Conservation (phyloP, 2,888 invertebrate genomes). For the Calliopum simillimum region DNA sequence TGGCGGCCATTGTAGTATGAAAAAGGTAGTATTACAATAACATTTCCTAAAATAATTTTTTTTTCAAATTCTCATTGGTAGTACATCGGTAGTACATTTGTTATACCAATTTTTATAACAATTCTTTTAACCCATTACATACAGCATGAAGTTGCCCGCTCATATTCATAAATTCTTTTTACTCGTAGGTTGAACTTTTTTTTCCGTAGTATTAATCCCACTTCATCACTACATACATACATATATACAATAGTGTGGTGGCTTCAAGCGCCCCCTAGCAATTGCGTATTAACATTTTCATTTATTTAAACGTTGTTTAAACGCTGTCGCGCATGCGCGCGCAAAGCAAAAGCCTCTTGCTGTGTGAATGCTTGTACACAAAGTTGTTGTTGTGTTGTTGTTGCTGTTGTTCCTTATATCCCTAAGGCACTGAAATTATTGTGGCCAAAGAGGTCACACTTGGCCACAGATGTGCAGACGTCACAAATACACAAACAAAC, state of each 20-base stretch:
- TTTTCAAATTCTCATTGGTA: no score
- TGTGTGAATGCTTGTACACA: background rate
- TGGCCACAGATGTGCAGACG: no score
- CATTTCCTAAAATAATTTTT: no score
- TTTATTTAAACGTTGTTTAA: slow-evolving; percentile 40
- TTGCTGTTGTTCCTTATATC: slow-evolving; percentile 15
- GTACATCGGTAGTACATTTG: no score
- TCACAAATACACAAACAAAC: background rate
- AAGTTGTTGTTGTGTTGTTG: slow-evolving; percentile 6
- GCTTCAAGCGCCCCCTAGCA: background rate
- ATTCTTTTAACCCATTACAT: no score
- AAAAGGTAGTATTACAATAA: no score
- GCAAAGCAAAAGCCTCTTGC: background rate
- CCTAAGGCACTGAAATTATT: slow-evolving; percentile 37
- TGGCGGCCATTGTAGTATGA: no score
- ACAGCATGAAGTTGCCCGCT: no score
- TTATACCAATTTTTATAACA: no score
- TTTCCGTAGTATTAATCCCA: background rate
- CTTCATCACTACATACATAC: background rate
- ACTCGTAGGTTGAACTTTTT: background rate
- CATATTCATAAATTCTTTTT: background rate
- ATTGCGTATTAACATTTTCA: slow-evolving; percentile 45
- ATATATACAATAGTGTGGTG: no score
- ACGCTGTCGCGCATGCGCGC: slow-evolving; percentile 14
- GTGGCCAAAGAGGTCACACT: slow-evolving; percentile 22